Evolutionary conservation across 1,140 invertebrate genomes (phyloP), one percentile per base, ranked within the genome.

Genomic region (Mercenaria mercenaria): DNA sequence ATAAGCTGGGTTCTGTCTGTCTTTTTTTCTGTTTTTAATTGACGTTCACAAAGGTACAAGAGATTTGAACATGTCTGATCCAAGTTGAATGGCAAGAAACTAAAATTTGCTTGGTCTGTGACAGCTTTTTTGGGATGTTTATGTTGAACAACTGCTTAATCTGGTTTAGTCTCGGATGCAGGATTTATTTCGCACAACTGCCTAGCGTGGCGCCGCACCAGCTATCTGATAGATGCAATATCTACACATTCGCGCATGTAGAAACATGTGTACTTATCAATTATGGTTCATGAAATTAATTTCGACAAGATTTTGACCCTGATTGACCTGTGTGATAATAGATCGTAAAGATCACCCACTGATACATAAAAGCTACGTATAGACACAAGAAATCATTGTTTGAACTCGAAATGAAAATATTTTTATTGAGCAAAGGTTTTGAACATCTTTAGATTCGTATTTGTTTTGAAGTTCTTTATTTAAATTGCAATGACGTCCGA

Each of bases 221-320:
- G 6, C 18, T 72, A 72, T 72, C 67, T 72, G 67, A 72, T 72
- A 39, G 29, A 72, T 72, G 67, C 67, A 72, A 39, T 39, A 72
- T 72, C 67, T 72, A 72, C 67, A 39, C 67, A 72, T 23, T 20
- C 34, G 18, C 39, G 67, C 67, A 39, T 72, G 34, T 72, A 72
- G 26, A 72, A 15, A 72, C 67, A 72, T 29, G 23, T 72, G 67
- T 72, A 72, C 34, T 72, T 72, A 72, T 72, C 67, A 72, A 72
- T 41, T 72, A 72, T 39, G 15, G 67, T 39, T 72, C 67, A 39
- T 72, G 67, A 72, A 72, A 72, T 72, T 72, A 72, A 72, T 72
- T 72, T 72, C 67, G 67, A 39, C 37, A 39, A 39, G 11, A 39
- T 23, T 72, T 6, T 72, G 67, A 13, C 37, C 67, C 39, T 72